Evolutionary conservation across 2,797 vertebrate genomes (phyloP), one percentile per base, ranked within the genome.

Genomic region (Columba guinea): DNA sequence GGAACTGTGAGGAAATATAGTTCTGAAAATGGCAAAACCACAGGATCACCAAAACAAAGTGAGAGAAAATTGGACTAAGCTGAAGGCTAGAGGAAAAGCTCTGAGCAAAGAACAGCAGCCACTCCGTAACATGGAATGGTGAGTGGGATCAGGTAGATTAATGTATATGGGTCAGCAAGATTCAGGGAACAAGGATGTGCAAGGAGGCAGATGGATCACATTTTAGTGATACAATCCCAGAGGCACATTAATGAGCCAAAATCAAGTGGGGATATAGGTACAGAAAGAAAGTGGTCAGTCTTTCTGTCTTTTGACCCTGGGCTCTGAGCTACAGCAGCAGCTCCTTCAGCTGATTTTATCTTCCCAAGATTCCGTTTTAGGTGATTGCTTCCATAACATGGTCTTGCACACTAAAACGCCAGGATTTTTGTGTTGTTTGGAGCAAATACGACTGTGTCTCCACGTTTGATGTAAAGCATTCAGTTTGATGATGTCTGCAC

Each of bases 361-460:
- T 85, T 56, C 41, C 34, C 53, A 87, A n/a, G 34, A 62, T 41
- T 28, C 18, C 11, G 3, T 34, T 68, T 49, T 26, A 81, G n/a
- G 32, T 16, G 27, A 68, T 8, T 79, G 15, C 2, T 51, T 68
- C 58, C 11, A 16, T 32, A 68, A 18, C 20, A 37, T 8, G 23
- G 21, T 64, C 34, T 27, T 84, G 28, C 37, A 79, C 30, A 16
- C 7, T 34, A 16, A 13, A 70, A 6, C 11, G 15, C 12, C 23
- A 74, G 30, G 37, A 67, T 71, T 73, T 88, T 41, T 88, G 44
- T 20, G 20, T 70, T 51, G 2, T 59, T 63, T 37, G 30, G 17
- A 75, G 46, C 27, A 71, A 22, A 58, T 1, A 21, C 0, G 0
- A 52, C 13, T 1, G 2, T 41, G 18, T 59, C 39, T n/a, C 51